phyloP scores from a whole-genome alignment of 1,140 invertebrate species.

The Mylabris phalerata region DNA sequence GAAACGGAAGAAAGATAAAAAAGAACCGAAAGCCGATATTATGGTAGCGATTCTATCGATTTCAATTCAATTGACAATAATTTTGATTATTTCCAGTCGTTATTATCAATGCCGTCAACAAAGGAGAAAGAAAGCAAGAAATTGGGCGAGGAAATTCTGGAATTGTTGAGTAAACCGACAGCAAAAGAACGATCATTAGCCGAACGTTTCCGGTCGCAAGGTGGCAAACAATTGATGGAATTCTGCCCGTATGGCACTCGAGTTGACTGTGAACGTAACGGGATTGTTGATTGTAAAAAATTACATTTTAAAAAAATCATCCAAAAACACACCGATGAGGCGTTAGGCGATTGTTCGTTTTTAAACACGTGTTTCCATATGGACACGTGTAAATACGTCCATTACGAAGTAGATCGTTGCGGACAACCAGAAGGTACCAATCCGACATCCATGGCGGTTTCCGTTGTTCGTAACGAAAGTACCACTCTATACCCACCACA shows the following conservation, averaged over 20 bases:
- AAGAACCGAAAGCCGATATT: constrained; percentile 51
- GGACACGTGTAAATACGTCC: constrained; percentile 97
- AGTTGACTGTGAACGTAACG: constrained; percentile 73
- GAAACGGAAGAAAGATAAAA: constrained; percentile 41
- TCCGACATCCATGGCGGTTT: constrained; percentile 17
- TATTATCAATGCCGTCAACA: constrained; percentile 88
- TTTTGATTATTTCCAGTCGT: constrained; percentile 52
- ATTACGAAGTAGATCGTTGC: constrained; percentile 79
- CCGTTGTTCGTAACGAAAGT: constrained; percentile 45
- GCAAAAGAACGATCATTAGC: constrained; percentile 91
- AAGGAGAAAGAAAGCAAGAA: constrained; percentile 93
- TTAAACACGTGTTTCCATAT: constrained; percentile 98
- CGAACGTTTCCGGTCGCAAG: constrained; percentile 92
- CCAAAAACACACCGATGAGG: constrained; percentile 92
- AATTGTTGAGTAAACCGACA: constrained; percentile 89
- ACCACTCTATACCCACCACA: constrained; percentile 78
- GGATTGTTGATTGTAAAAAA: constrained; percentile 66
- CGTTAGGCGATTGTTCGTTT: constrained; percentile 94
- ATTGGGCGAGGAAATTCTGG: constrained; percentile 91
- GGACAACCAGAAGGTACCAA: constrained; percentile 29
- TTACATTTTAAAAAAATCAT: constrained; percentile 98
- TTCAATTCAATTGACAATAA: neutral
- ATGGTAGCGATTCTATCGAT: constrained; percentile 45
- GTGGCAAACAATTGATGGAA: constrained; percentile 89
- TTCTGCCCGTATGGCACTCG: constrained; percentile 94